A percentile compares a stretch with the other conserved stretches of the same genome.
Conservation (phyloP, 2,113 vertebrate genomes). For the Porphyrio hochstetteri region DNA sequence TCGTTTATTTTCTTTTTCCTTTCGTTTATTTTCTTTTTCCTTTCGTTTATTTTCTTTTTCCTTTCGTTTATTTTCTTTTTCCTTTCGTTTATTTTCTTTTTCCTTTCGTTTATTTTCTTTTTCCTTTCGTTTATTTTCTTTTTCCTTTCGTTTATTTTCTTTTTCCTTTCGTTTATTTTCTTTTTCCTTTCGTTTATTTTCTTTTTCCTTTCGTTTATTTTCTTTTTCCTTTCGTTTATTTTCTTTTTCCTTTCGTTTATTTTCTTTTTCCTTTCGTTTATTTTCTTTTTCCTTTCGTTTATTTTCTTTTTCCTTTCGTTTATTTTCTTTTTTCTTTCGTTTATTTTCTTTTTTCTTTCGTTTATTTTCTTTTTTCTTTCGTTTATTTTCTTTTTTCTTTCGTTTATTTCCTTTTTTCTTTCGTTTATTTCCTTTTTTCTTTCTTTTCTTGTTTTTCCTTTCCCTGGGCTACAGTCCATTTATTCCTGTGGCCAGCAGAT, state of each 20-base stretch:
- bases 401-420: neutral
- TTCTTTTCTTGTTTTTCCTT: neutral
- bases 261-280: neutral
- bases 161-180: neutral
- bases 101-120: neutral
- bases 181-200: too few relatives aligned
- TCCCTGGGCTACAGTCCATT: neutral
- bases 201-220: neutral
- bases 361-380: too few relatives aligned
- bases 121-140: too few relatives aligned
- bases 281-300: too few relatives aligned
- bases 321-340: too few relatives aligned
- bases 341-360: neutral
- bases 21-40: neutral
- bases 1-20: too few relatives aligned
- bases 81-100: too few relatives aligned
- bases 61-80: neutral
- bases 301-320: neutral
- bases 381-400: too few relatives aligned
- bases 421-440: too few relatives aligned
- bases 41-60: too few relatives aligned
- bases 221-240: neutral
- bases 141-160: neutral
- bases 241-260: too few relatives aligned
- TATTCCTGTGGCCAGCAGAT: neutral